These are phyloP conservation scores for Drosophila recens DNA, from an alignment of 2,888 invertebrate genomes.

Conservation along the genomic window DNA sequence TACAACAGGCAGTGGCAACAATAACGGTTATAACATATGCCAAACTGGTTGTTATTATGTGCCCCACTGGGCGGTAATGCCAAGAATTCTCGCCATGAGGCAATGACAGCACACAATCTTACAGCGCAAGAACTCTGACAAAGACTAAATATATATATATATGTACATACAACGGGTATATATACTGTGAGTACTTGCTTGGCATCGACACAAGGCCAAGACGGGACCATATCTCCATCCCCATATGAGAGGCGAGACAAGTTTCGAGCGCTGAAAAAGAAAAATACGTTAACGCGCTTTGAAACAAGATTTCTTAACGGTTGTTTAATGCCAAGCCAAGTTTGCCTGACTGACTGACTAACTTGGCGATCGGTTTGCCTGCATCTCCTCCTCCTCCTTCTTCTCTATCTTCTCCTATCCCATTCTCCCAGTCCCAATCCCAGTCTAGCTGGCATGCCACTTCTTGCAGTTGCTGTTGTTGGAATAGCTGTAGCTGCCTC, in stretches of 20 bases:
- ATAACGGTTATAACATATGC: conserved; percentile 76
- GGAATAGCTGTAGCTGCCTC: conserved; percentile 66
- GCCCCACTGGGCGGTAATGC: conserved; percentile 66
- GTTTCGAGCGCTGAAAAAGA: conserved; percentile 39
- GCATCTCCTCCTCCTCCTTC: conserved; percentile 12
- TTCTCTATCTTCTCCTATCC: conserved; percentile 1
- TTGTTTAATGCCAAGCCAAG: conserved; percentile 76
- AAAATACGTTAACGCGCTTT: conserved; percentile 65
- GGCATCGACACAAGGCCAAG: conserved; percentile 42
- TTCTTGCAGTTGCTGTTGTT: conserved; percentile 42
- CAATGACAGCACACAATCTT: conserved; percentile 59
- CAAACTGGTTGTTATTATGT: conserved; percentile 66
- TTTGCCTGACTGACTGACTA: conserved; percentile 68
- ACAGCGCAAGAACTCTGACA: conserved; percentile 51
- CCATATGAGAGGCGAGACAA: conserved; percentile 50
- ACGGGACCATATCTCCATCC: conserved; percentile 20
- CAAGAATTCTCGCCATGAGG: conserved; percentile 56
- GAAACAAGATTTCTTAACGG: conserved; percentile 82
- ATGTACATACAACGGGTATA: not conserved
- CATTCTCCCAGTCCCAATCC: conserved; percentile 29
- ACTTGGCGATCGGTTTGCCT: conserved; percentile 56
- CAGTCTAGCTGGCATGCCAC: conserved; percentile 54
- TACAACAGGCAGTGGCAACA: conserved; percentile 43
- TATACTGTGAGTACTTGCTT: conserved; percentile 21
- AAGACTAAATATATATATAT: conserved; percentile 10